Base-by-base conservation (phyloP, 2,113 vertebrate genomes). In the Prunella fulvescens region DNA sequence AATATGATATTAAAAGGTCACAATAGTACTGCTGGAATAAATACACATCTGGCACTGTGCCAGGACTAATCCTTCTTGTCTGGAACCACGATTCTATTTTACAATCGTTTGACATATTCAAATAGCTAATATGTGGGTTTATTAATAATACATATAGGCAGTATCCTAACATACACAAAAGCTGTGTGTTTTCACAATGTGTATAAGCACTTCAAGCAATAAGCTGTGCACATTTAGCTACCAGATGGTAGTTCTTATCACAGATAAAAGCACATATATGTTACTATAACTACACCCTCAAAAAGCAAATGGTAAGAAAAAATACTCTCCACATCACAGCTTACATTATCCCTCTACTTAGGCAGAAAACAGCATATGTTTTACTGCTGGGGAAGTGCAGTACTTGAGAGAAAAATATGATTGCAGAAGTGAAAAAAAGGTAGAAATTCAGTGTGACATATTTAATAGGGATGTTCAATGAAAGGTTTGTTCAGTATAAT, bases 171-270 rank as follows among this genome's bases (percentile, higher is more conserved):
- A 90, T 97, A 98, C 97, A 98, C 97, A 98, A 98, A 98, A 97
- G 97, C 97, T 98, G 97, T 97, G 95, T 98, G 97, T 98, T 98
- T 98, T 98, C 93, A 92, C 91, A 97, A 97, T 96, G 92, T 98
- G 94, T 97, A 83, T 97, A 97, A 98, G 93, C 95, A 95, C 86
- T 93, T 92, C 81, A 97, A 97, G 97, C 86, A 87, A 94, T 97
- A 97, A 98, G 90, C 97, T 97, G 96, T 92, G 95, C 96, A 95
- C 93, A 98, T 97, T 98, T 96, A 91, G 87, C 50, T 96, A 97
- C 96, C 97, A 98, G 97, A 98, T 98, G 98, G 97, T 93, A 96
- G 96, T 91, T 97, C 96, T 97, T 97, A 97, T 97, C 96, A 96
- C 94, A 97, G 96, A 98, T 97, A 98, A 98, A 98, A 98, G 97